Base-by-base conservation (phyloP, 2,113 vertebrate species). In the Paraplagusia blochii region DNA sequence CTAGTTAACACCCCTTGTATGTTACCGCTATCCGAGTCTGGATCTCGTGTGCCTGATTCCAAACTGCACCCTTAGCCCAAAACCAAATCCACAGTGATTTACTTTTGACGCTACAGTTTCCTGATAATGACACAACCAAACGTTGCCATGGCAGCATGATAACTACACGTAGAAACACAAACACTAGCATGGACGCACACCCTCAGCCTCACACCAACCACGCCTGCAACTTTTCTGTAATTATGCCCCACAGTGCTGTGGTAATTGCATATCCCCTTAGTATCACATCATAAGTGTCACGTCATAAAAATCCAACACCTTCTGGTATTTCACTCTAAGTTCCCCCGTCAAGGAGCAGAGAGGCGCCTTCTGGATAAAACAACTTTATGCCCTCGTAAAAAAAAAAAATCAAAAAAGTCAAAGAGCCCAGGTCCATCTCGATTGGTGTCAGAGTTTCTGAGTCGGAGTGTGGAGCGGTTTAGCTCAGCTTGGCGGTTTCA, bases 241-340 rank as follows among this genome's bases (percentile, higher is more conserved):
- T 84, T 70, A 68, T 57, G 61, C 56, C 44, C 38, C 42, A 38
- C 61, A 66, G 65, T 59, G 54, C 63, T 39, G 33, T 63, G 66
- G 78, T 74, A 74, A 84, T 84, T 85, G 73, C 74, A 56, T 67
- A 50, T 66, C 50, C 35, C 57, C 68, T 81, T 76, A 85, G 80
- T 29, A 29, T 29, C 22, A 29, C 22, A 29, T 29, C 22, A 83
- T 82, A 84, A 80, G 81, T 40, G 52, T 58, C 79, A 85, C 76
- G 51, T 78, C 57, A 74, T 88, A 80, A 87, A 87, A 85, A 53
- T 58, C 44, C 49, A 58, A 56, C 43, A 49, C 80, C 59, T 70
- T 59, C 65, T 81, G 82, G 77, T 59, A 65, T 66, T 57, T 66
- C 18, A 54, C 65, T 79, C 69, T 58, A 60, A 69, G 66, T 15